These are phyloP conservation scores for Phylloscopus trochilus DNA, from an alignment of 2,113 vertebrate genomes.

Conservation along the genomic window DNA sequence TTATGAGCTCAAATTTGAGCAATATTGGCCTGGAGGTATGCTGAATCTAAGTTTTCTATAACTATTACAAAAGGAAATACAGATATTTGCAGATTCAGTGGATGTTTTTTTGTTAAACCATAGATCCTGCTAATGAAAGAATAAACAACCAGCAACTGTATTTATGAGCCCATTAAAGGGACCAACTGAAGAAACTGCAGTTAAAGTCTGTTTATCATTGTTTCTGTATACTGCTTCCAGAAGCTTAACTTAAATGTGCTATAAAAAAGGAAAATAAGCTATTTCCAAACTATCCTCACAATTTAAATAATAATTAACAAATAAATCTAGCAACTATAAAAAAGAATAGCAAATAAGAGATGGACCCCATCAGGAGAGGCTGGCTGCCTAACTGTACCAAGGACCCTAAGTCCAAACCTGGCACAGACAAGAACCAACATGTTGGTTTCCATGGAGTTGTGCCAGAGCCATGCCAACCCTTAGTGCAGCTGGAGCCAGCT, in stretches of 20 bases:
- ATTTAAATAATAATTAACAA: constrained; percentile 58
- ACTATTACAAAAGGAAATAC: background rate
- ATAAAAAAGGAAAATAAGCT: constrained; percentile 40
- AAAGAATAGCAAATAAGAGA: background rate
- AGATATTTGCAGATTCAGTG: background rate
- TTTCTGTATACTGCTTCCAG: constrained; percentile 2
- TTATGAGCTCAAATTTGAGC: background rate
- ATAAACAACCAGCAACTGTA: constrained; percentile 29
- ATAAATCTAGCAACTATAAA: constrained; percentile 34
- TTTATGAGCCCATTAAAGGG: constrained; percentile 52
- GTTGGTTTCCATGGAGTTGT: background rate
- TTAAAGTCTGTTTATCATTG: constrained; percentile 50
- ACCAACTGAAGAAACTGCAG: constrained; percentile 21
- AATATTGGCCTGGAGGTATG: background rate
- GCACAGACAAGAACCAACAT: background rate
- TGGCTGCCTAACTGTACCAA: background rate
- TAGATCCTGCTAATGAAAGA: constrained; percentile 31
- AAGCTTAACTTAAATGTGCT: constrained; percentile 47
- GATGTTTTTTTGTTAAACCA: background rate
- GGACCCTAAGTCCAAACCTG: background rate
- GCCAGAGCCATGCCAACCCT: background rate
- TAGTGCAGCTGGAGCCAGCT: background rate
- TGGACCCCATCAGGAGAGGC: background rate
- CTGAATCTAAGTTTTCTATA: background rate
- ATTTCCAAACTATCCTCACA: constrained; percentile 30